phyloP scores from a whole-genome alignment of 2,113 vertebrate species.

The Microcebus ravelobensis region DNA sequence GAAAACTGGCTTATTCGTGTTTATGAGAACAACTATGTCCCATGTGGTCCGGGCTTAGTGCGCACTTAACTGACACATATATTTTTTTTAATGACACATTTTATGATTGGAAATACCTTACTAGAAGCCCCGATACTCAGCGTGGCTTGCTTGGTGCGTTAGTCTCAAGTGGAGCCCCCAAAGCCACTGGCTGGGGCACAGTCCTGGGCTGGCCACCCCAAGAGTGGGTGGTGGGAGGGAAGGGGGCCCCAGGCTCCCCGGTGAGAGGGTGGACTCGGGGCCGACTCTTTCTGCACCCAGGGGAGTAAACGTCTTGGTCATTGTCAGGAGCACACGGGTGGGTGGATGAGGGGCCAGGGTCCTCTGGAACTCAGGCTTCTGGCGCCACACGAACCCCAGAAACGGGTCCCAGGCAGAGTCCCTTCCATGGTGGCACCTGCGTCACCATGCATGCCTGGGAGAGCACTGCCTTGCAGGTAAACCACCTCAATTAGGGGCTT shows the following conservation, averaged over 20 bases:
- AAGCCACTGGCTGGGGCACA: not conserved
- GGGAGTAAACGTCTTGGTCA: rapidly evolving
- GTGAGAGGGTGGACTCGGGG: not conserved
- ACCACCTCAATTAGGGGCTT: rapidly evolving
- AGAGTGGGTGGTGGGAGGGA: not conserved
- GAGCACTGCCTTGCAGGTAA: rapidly evolving
- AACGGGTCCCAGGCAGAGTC: not conserved
- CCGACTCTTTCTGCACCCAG: not conserved
- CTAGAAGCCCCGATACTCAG: not conserved
- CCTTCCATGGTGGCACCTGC: rapidly evolving
- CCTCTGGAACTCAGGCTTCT: rapidly evolving
- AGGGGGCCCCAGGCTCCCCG: not conserved
- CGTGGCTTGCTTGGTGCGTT: not conserved
- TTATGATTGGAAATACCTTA: not conserved
- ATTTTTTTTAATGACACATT: not conserved
- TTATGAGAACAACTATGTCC: not conserved
- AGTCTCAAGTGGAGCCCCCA: not conserved
- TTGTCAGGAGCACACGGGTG: rapidly evolving
- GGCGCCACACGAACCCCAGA: not conserved
- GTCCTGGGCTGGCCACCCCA: not conserved
- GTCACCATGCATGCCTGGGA: rapidly evolving
- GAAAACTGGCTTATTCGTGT: constrained; percentile 24
- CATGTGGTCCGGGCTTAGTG: not conserved
- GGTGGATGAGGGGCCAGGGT: rapidly evolving
- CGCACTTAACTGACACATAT: not conserved